These are phyloP conservation scores for Meiosimyza platycephala DNA, from an alignment of 2,888 invertebrate genomes.

Conservation along the genomic window DNA sequence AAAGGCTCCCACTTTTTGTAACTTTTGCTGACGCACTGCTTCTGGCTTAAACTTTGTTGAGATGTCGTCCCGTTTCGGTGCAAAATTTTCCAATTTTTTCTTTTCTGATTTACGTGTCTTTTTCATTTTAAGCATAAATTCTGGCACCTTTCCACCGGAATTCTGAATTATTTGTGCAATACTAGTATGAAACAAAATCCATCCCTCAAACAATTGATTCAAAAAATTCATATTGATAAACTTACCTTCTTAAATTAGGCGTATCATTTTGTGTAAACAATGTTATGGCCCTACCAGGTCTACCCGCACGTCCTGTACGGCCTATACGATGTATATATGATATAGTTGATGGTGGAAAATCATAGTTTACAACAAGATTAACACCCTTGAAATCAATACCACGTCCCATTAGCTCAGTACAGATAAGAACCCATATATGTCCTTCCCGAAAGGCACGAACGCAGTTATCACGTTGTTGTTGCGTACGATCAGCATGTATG, in stretches of 20 bases:
- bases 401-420: constrained; percentile 96
- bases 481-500: constrained; percentile 92
- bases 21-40: constrained; percentile 57
- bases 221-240: constrained; percentile 9
- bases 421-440: constrained; percentile 94
- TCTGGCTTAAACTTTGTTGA: constrained; percentile 67
- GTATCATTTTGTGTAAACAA: constrained; percentile 94
- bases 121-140: constrained; percentile 86
- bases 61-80: constrained; percentile 76
- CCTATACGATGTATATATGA: constrained; percentile 91
- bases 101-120: constrained; percentile 73
- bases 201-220: constrained; percentile 10
- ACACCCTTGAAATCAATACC: constrained; percentile 98
- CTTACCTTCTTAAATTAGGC: constrained; percentile 83
- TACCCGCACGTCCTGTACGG: constrained; percentile 93
- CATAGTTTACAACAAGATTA: constrained; percentile 96
- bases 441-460: constrained; percentile 92
- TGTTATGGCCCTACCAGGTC: constrained; percentile 88
- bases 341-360: constrained; percentile 91
- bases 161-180: constrained; percentile 91
- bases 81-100: constrained; percentile 69
- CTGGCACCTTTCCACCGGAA: constrained; percentile 92
- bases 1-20: constrained; percentile 46
- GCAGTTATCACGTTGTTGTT: constrained; percentile 89
- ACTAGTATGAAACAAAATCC: constrained; percentile 67